Conservation (phyloP, 2,113 vertebrate genomes). For the Oreocharis arfaki region DNA sequence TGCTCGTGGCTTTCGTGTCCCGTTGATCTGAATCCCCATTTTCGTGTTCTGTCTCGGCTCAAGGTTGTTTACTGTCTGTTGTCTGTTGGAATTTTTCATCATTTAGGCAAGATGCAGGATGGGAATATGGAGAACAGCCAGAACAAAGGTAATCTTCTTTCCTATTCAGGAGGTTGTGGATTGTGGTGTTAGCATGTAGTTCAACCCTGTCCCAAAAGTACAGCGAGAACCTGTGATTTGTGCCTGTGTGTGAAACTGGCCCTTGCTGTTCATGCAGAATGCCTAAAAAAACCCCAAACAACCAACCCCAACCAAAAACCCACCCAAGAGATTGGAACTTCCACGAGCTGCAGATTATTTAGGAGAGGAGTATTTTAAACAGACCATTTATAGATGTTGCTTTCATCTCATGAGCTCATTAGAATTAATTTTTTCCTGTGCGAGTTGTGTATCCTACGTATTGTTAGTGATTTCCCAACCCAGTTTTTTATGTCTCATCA, state of each 20-base stretch:
- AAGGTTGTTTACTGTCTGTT: conserved; percentile 88
- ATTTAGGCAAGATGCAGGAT: conserved; percentile 99
- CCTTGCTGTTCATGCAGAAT: neutral
- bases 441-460: neutral
- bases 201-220: neutral
- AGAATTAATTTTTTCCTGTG: neutral
- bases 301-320: neutral
- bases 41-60: conserved; percentile 73
- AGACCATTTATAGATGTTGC: neutral
- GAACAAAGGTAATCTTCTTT: conserved; percentile 96
- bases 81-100: conserved; percentile 95
- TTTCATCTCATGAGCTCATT: neutral
- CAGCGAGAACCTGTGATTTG: neutral
- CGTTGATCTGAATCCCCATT: conserved; percentile 70
- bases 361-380: neutral
- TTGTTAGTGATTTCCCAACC: neutral
- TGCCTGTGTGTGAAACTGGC: neutral
- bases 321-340: neutral
- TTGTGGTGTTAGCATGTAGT: conserved; percentile 21
- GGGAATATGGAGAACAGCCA: conserved; percentile 99
- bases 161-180: conserved; percentile 30
- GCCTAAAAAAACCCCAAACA: rapidly evolving
- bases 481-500: neutral
- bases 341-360: neutral
- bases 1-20: conserved; percentile 68